Base-by-base conservation (phyloP, 2,113 vertebrate genomes). In the Lophotis ruficrista region DNA sequence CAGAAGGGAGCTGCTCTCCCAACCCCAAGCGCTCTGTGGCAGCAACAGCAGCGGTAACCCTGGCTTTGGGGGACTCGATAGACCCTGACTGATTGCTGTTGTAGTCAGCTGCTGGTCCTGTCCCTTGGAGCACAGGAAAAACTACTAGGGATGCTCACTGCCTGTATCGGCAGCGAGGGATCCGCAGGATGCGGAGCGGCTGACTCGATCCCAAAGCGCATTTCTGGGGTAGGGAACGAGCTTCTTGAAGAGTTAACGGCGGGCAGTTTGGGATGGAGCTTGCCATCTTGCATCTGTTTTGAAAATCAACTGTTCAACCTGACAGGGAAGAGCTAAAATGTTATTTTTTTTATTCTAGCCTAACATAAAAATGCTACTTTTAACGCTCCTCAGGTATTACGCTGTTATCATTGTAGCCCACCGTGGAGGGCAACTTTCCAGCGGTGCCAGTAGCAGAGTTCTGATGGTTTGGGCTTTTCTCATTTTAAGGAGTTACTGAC, bases 1-100 rank as follows among this genome's bases (percentile, higher is more conserved):
- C 83, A 33, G 68, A 62, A 77, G 71, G 31, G 62, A 90, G 37
- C 66, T 94, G 71, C 77, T 91, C 57, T 70, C 91, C 48, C 60
- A 78, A 19, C 54, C 38, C 35, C 66, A 47, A 51, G 30, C 20
- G 5, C 43, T 82, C 13, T 2, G 5, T 47, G n/a, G 37, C 70
- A 51, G 81, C 38, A 56, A 28, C 70, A 78, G 37, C 30, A 94
- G 87, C 70, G 56, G 33, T 33, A 68, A 58, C n/a, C 19, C 30
- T 56, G 68, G 33, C 24, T 89, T 43, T 0, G 0, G 47, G 37
- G 38, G 30, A n/a, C 58, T 25, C 58, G 61, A 30, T 37, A 65
- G 66, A 72, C 66, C 35, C 73, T 27, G 57, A 8, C 23, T 56
- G 14, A 13, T 54, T 51, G 65, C 91, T 93, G n/a, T 78, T 72